A percentile compares a stretch with the other conserved stretches of the same genome.
Evolutionary conservation across 2,113 vertebrate species (phyloP).

Genomic region (pig (Sus scrofa)): DNA sequence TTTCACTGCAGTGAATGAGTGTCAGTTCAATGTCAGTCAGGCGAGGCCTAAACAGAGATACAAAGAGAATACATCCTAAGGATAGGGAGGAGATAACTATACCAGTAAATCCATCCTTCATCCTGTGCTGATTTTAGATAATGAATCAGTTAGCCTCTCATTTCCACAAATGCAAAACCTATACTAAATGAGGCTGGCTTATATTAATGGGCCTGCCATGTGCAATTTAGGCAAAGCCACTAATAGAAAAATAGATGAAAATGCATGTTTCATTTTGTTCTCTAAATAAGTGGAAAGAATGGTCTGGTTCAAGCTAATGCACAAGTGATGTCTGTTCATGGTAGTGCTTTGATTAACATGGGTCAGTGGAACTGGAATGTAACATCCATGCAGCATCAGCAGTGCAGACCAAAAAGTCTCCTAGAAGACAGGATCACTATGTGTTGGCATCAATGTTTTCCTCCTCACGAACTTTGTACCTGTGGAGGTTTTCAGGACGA

Average conservation of each 20-base stretch:
- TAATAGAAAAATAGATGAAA: slow-evolving; percentile 34
- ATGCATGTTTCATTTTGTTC: slow-evolving; percentile 46
- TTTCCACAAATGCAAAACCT: neutral
- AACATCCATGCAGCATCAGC: fast-evolving
- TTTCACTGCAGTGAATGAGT: neutral
- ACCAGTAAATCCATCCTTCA: neutral
- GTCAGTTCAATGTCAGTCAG: neutral
- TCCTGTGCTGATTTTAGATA: neutral
- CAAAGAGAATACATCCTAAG: neutral
- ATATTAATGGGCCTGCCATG: slow-evolving; percentile 45
- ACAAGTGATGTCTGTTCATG: neutral
- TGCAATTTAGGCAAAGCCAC: neutral
- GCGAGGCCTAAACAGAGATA: neutral
- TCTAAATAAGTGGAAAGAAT: neutral
- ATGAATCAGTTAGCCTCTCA: neutral
- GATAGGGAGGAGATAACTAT: neutral
- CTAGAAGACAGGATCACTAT: neutral
- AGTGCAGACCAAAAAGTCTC: neutral
- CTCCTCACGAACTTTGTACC: neutral
- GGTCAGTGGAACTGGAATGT: neutral
- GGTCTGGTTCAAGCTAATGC: neutral
- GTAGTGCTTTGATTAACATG: neutral
- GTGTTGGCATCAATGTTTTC: neutral
- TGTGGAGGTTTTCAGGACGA: neutral
- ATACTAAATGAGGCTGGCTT: neutral